These are phyloP conservation scores for Chloroceryle amazona DNA, from an alignment of 2,797 vertebrate genomes.

Conservation along the genomic window DNA sequence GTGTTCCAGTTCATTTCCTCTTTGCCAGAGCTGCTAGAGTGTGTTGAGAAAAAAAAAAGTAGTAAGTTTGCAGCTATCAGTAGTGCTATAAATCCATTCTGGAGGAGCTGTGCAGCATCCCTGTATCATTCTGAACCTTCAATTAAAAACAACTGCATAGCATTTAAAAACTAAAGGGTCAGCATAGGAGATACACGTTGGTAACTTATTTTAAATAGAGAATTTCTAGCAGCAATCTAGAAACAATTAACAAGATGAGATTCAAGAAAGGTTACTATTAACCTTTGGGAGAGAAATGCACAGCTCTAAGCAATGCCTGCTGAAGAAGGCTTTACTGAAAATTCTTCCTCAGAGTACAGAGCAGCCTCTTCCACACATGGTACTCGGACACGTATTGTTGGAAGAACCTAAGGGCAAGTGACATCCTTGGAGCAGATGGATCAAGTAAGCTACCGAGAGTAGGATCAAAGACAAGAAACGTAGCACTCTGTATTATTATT, in stretches of 20 bases:
- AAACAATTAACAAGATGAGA: background rate
- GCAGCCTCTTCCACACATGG: background rate
- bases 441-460: background rate
- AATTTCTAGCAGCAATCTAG: background rate
- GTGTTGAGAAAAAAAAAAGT: background rate
- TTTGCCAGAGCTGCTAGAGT: background rate
- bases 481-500: background rate
- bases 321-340: background rate
- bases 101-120: background rate
- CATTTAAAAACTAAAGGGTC: background rate
- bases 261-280: background rate
- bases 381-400: accelerated
- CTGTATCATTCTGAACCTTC: background rate
- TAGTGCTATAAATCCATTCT: background rate
- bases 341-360: background rate
- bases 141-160: background rate
- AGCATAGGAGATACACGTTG: background rate
- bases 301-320: background rate
- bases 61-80: background rate
- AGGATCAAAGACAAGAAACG: background rate
- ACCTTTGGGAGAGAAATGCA: background rate
- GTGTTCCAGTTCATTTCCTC: background rate
- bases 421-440: background rate
- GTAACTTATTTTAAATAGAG: background rate
- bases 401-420: background rate